Evolutionary conservation across 2,113 vertebrate species (phyloP).

Genomic region (Pogona vitticeps): DNA sequence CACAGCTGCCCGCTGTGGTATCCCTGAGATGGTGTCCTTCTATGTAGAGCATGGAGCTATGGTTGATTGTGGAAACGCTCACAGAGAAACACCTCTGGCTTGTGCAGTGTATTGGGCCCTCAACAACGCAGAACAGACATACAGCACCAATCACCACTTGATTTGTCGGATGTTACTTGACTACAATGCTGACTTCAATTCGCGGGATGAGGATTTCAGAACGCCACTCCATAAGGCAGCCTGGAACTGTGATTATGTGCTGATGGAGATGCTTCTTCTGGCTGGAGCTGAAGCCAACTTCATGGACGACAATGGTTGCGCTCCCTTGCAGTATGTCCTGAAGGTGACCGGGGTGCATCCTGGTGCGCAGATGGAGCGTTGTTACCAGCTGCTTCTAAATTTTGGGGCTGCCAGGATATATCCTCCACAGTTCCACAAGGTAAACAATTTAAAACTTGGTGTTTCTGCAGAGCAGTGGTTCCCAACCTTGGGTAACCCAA

Average conservation of each 20-base stretch:
- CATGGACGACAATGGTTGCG: conserved; percentile 94
- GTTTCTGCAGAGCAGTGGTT: too few relatives aligned
- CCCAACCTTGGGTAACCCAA: too few relatives aligned
- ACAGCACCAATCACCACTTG: conserved; percentile 87
- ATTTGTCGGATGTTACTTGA: conserved; percentile 89
- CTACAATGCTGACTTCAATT: conserved; percentile 84
- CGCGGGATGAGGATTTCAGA: conserved; percentile 88
- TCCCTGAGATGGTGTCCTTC: conserved; percentile 86
- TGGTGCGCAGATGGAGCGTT: conserved; percentile 82
- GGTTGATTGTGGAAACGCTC: conserved; percentile 82
- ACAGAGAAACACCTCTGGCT: conserved; percentile 88
- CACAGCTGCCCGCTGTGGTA: conserved; percentile 81
- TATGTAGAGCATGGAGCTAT: conserved; percentile 84
- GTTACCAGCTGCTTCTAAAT: conserved; percentile 93
- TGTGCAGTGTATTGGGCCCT: conserved; percentile 89
- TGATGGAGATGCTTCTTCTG: conserved; percentile 91
- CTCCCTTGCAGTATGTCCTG: conserved; percentile 90
- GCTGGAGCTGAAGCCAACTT: conserved; percentile 84
- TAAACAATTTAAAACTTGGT: conserved; percentile 49
- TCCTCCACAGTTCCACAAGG: conserved; percentile 97
- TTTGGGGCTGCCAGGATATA: conserved; percentile 88
- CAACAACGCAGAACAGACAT: conserved; percentile 85
- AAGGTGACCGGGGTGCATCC: conserved; percentile 88
- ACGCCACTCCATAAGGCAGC: conserved; percentile 93
- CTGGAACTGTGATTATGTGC: conserved; percentile 93